Conservation (phyloP, 2,797 vertebrate species). For the Emys orbicularis region DNA sequence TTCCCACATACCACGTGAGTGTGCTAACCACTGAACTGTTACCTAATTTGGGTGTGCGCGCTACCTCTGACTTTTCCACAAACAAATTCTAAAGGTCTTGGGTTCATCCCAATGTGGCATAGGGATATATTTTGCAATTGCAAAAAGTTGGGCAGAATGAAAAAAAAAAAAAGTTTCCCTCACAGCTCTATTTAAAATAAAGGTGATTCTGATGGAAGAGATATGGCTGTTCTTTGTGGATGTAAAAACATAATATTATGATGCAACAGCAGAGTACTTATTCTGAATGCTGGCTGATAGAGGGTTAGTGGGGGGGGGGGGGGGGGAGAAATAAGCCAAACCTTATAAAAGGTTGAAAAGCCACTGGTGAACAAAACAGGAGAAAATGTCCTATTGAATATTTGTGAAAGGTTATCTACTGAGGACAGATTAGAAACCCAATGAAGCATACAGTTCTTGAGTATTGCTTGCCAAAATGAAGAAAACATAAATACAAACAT, state of each 20-base stretch:
- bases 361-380: background rate
- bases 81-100: too few species aligned
- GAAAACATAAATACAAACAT: slow-evolving; percentile 32
- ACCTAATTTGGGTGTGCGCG: too few species aligned
- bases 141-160: too few species aligned
- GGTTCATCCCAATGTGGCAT: too few species aligned
- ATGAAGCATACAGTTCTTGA: background rate
- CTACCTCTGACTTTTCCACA: too few species aligned
- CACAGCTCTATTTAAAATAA: background rate
- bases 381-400: background rate
- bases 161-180: too few species aligned
- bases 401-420: slow-evolving; percentile 13
- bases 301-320: too few species aligned
- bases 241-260: background rate
- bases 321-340: background rate
- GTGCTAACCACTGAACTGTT: too few species aligned
- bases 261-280: background rate
- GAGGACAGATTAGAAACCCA: slow-evolving; percentile 28
- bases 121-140: too few species aligned
- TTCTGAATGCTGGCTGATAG: background rate
- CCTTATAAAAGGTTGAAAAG: background rate
- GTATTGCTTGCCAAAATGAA: background rate
- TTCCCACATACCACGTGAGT: too few species aligned
- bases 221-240: background rate
- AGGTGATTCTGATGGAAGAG: background rate